These are phyloP conservation scores for Drosophila yooni DNA, from an alignment of 2,888 invertebrate species.

Conservation along the genomic window DNA sequence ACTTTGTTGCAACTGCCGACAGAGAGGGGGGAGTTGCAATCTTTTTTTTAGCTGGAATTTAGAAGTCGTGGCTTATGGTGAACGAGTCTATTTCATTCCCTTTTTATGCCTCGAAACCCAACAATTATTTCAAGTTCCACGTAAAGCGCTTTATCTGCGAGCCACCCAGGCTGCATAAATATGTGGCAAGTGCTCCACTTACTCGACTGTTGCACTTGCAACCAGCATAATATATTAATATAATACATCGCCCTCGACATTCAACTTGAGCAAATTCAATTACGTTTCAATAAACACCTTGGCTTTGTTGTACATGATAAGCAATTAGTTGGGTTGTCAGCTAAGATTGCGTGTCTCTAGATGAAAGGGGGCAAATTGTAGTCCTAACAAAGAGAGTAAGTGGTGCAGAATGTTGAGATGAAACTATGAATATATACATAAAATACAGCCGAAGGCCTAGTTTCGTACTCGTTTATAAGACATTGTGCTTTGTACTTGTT, in stretches of 20 bases:
- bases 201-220: slow-evolving; percentile 1
- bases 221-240: not conserved
- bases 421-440: not conserved
- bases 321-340: not conserved
- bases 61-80: slow-evolving; percentile 4
- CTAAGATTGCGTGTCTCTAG: not conserved
- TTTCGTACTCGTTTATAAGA: no score
- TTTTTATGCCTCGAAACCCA: slow-evolving; percentile 20
- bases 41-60: slow-evolving; percentile 16
- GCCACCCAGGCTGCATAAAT: slow-evolving; percentile 16
- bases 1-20: slow-evolving; percentile 57
- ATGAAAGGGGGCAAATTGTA: not conserved
- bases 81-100: slow-evolving; percentile 22
- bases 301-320: not conserved
- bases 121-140: slow-evolving; percentile 49
- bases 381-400: not conserved
- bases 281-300: not conserved
- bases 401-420: not conserved
- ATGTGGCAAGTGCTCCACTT: slow-evolving; percentile 26
- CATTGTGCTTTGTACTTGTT: not conserved
- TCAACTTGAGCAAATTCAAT: not conserved
- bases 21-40: not conserved
- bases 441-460: not conserved
- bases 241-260: slow-evolving; percentile 1
- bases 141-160: slow-evolving; percentile 42